Evolutionary conservation across 2,113 vertebrate species (phyloP).

Genomic region (Todiramphus saurophagus): DNA sequence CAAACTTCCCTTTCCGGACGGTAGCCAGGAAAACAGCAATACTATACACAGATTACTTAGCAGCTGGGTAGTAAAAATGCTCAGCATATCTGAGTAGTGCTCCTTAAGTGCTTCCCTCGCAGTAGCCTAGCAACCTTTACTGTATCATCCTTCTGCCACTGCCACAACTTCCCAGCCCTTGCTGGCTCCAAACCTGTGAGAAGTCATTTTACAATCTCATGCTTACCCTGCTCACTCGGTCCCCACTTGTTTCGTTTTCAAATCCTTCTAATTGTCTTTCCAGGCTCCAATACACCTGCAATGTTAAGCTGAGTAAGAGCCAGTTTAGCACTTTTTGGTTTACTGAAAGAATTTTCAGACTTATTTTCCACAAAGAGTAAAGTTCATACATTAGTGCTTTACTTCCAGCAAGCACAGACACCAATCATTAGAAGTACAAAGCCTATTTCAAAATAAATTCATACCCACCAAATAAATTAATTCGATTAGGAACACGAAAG

Average conservation of each 20-base stretch:
- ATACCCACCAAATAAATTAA: neutral
- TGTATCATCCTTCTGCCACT: constrained; percentile 81
- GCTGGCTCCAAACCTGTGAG: constrained; percentile 14
- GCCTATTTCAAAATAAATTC: neutral
- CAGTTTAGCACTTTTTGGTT: neutral
- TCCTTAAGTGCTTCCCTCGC: constrained; percentile 75
- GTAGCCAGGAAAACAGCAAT: neutral
- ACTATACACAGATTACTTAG: constrained; percentile 11
- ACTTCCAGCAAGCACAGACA: neutral
- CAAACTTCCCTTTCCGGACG: constrained; percentile 54
- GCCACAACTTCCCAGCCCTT: constrained; percentile 77
- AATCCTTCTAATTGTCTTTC: neutral
- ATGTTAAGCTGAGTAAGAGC: neutral
- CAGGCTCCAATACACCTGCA: neutral
- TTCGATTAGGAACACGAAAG: neutral
- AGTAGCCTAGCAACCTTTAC: constrained; percentile 82
- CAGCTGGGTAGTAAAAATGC: constrained; percentile 76
- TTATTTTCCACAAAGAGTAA: neutral
- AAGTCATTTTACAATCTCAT: neutral
- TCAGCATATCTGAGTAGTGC: constrained; percentile 79
- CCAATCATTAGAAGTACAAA: neutral
- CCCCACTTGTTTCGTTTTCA: neutral
- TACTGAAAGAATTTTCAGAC: neutral
- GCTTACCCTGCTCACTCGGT: neutral
- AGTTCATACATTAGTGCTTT: neutral